phyloP scores from a whole-genome alignment of 2,113 vertebrate genomes.

The Petroica traversi region DNA sequence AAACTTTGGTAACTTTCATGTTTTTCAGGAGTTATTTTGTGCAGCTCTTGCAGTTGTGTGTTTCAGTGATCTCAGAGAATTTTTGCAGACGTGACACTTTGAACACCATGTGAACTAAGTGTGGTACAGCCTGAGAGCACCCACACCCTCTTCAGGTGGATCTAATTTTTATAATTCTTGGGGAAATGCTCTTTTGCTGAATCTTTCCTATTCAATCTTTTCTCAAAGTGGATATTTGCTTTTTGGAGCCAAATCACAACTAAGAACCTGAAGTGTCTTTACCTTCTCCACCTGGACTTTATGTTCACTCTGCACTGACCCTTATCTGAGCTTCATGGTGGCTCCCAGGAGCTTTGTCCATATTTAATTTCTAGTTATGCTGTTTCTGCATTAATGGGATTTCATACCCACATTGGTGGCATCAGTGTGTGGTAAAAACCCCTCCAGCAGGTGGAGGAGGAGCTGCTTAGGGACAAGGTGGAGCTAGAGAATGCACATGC shows the following conservation, averaged over 20 bases:
- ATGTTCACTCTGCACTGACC: neutral
- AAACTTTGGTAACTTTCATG: neutral
- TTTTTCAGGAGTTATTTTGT: neutral
- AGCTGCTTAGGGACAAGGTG: neutral
- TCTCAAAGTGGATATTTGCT: neutral
- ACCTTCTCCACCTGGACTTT: neutral
- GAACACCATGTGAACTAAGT: accelerated
- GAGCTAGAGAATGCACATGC: accelerated
- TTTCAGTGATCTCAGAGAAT: neutral
- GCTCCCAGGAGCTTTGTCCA: neutral
- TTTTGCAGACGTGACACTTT: neutral
- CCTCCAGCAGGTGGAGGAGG: neutral
- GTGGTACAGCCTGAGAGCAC: neutral
- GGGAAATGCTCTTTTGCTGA: neutral
- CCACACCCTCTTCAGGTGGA: neutral
- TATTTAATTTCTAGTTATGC: neutral
- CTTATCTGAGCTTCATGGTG: neutral
- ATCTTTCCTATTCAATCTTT: neutral
- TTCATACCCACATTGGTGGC: neutral
- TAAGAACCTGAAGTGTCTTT: neutral
- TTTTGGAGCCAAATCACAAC: neutral
- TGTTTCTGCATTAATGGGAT: neutral
- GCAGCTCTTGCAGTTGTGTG: neutral
- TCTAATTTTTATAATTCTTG: neutral
- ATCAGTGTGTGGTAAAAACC: neutral